phyloP scores from a whole-genome alignment of 2,797 vertebrate genomes.

The Xenopus petersii region DNA sequence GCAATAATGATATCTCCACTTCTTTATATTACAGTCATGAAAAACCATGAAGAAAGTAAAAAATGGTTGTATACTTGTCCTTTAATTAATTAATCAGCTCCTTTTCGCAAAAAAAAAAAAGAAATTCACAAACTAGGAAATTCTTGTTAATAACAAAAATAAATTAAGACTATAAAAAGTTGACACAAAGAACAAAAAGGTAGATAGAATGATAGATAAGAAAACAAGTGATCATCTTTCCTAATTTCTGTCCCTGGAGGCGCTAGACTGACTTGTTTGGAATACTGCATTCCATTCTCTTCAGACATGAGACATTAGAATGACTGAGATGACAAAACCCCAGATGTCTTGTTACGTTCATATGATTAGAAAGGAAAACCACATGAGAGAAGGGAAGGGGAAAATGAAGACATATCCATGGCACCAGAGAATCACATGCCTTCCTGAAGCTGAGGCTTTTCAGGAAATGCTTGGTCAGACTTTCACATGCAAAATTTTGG shows the following conservation, averaged over 20 bases:
- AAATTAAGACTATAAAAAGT: too few relatives aligned
- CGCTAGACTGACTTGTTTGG: background rate
- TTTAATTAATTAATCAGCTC: too few relatives aligned
- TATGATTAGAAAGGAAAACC: slow-evolving; percentile 11
- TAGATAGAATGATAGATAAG: too few relatives aligned
- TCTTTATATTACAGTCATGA: too few relatives aligned
- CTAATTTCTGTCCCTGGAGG: background rate
- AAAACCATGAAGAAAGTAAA: too few relatives aligned
- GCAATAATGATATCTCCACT: too few relatives aligned
- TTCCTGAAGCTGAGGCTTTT: background rate
- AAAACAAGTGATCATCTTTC: too few relatives aligned
- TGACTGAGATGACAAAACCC: background rate
- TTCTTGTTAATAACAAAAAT: too few relatives aligned
- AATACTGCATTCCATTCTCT: slow-evolving; percentile 7
- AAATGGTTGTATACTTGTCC: too few relatives aligned
- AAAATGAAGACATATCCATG: background rate
- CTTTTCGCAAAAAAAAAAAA: too few relatives aligned
- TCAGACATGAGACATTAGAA: background rate
- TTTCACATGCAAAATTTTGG: background rate
- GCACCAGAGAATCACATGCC: background rate
- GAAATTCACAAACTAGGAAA: too few relatives aligned
- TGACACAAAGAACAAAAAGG: too few relatives aligned
- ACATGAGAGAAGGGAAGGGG: background rate
- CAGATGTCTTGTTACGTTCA: slow-evolving; percentile 6
- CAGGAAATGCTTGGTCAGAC: background rate